Base-by-base conservation (phyloP, 2,797 vertebrate genomes). In the Hypotaenidia okinawae region DNA sequence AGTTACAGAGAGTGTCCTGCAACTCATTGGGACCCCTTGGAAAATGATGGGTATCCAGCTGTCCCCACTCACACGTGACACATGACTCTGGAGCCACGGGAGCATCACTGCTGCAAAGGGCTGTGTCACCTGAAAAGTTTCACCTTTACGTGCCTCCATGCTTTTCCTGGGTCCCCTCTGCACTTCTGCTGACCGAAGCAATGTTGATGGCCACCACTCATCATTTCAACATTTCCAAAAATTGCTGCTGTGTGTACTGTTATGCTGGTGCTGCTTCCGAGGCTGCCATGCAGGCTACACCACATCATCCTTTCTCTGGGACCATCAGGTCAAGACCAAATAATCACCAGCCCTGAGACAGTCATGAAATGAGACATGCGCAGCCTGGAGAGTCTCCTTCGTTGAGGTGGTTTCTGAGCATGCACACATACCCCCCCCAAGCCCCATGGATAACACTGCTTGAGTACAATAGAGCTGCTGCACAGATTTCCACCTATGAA, bases 281-380 rank as follows among this genome's bases (percentile, higher is more conserved):
- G 51, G 22, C 10, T 14, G 19, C 69, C 7, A 5, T 6, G 16
- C 22, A 22, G 47, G 13, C 3, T 6, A 13, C 24, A 59, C 19
- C 5, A 2, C 19, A 32, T 30, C 0, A 0, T 76, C 33, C 25
- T 51, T 57, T n/a, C 58, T 68, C 28, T 55, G 35, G 19, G 35
- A 47, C 16, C 25, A 16, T 30, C 59, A 77, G 27, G 47, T 32
- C 6, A 49, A 77, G 57, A 39, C 27, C 77, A 47, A 64, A 47
- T 61, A 52, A 41, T 8, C 14, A 12, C 32, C 49, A 32, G 9
- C 28, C 33, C 62, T 16, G 28, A 30, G 11, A 24, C 5, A 35
- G 41, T 7, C 13, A 39, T 55, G 59, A 80, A 68, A 81, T 5
- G 30, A 63, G 39, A 10, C 27, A 39, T 64, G 82, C 35, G 16